Percentiles rank a stretch among this genome's conserved stretches.
These are phyloP conservation scores for Archegozetes longisetosus DNA, from an alignment of 1,140 invertebrate species.

Conservation along the genomic window DNA sequence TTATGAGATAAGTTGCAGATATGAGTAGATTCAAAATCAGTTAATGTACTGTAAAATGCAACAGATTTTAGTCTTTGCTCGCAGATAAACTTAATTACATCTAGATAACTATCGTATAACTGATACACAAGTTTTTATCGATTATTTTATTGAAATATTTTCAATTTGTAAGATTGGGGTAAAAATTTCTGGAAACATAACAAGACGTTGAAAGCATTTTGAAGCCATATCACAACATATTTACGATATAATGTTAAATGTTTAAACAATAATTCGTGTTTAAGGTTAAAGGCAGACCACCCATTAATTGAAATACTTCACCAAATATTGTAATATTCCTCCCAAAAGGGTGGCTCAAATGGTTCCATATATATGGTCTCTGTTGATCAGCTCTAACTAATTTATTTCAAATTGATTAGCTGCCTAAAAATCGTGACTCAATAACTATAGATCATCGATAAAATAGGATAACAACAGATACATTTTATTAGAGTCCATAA, in stretches of 20 bases:
- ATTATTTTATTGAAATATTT: no score
- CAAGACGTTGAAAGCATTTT: neutral
- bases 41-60: no score
- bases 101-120: no score
- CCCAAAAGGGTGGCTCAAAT: neutral
- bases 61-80: no score
- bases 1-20: no score
- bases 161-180: no score
- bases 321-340: neutral
- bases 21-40: no score
- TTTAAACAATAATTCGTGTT: neutral
- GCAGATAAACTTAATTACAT: no score
- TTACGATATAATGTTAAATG: neutral
- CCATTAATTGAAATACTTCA: neutral
- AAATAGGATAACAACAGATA: neutral
- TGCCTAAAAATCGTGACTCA: neutral
- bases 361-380: neutral
- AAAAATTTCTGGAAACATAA: no score
- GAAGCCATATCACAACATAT: neutral
- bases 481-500: no score
- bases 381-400: neutral
- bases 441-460: neutral
- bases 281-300: neutral
- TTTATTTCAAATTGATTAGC: neutral
- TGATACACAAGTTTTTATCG: no score